Evolutionary conservation across 1,140 invertebrate species (phyloP), one percentile per base, ranked within the genome.

Genomic region (Drosophila rufa): DNA sequence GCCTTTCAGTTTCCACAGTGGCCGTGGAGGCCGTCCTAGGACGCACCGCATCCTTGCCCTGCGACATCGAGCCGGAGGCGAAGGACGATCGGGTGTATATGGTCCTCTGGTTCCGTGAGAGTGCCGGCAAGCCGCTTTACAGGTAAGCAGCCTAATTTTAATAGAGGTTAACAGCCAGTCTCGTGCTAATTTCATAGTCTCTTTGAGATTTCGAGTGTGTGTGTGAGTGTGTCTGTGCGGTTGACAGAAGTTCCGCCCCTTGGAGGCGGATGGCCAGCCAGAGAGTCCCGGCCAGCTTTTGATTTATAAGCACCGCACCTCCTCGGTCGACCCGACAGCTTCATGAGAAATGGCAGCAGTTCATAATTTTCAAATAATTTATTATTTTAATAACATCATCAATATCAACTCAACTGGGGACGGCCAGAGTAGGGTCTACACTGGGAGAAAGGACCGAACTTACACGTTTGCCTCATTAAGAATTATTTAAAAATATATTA

Each of bases 91-190:
- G 96, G 74, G 96, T 98, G 70, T 97, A 97, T 93, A 97, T 98
- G 96, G 97, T 98, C 74, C 94, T 98, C 8, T 98, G 97, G 97
- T 98, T 97, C 93, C 94, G 96, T 77, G 96, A 97, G 89, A 95
- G 95, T 57, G 96, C 95, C 25, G 95, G 96, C 53, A 97, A 97
- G 92, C 97, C 97, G 46, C 95, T 98, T 78, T 98, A 97, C 94
- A 98, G 96, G 97, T 97, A 94, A 93, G 93, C 22, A 65, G 22
- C 40, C 51, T 19, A 50, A 64, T 76, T 46, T 76, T 30, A 46
- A 66, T 53, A 40, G 42, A 48, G 69, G 51, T 50, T 70, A 70
- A 33, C 59, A 48, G 48, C 11, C 50, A 55, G 42, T 27, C 42
- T 55, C 40, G 47, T 51, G 42, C 66, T 60, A 66, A 77, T 81